Percentiles rank a stretch among this genome's conserved stretches.
Conservation (phyloP, 1,140 invertebrate species). For the Drosophila simulans region DNA sequence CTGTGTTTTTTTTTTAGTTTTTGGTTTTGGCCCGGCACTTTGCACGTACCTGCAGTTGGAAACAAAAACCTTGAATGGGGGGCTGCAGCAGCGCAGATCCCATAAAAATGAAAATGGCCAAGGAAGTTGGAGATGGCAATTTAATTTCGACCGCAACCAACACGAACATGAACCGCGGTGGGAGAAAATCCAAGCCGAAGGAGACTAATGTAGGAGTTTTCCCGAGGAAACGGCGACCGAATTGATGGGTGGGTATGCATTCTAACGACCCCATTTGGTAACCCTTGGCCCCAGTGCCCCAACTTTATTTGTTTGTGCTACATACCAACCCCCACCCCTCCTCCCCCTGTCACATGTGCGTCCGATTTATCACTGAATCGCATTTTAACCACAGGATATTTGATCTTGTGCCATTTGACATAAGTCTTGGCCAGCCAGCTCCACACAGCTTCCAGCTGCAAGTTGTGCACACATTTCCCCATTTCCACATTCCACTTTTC, state of each 20-base stretch:
- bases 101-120: constrained; percentile 76
- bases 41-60: constrained; percentile 64
- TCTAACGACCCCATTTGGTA: constrained; percentile 50
- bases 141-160: constrained; percentile 79
- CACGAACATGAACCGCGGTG: constrained; percentile 38
- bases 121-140: constrained; percentile 79
- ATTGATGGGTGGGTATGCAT: constrained; percentile 44
- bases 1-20: constrained; percentile 11
- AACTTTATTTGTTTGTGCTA: constrained; percentile 36
- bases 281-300: constrained; percentile 23
- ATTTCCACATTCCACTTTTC: constrained; percentile 47
- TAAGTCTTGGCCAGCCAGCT: constrained; percentile 57
- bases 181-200: constrained; percentile 12
- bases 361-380: constrained; percentile 80
- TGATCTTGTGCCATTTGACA: constrained; percentile 82
- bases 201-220: constrained; percentile 53
- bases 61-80: constrained; percentile 47
- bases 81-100: constrained; percentile 56
- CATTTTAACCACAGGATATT: constrained; percentile 82
- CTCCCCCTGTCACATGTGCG: constrained; percentile 48
- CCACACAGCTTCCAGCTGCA: constrained; percentile 1
- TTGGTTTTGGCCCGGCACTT: constrained; percentile 50
- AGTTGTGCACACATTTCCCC: constrained; percentile 50
- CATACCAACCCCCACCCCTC: not conserved
- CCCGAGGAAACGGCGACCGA: constrained; percentile 4